These are phyloP conservation scores for Drosophila kohkoa DNA, from an alignment of 1,140 invertebrate genomes.

Conservation along the genomic window DNA sequence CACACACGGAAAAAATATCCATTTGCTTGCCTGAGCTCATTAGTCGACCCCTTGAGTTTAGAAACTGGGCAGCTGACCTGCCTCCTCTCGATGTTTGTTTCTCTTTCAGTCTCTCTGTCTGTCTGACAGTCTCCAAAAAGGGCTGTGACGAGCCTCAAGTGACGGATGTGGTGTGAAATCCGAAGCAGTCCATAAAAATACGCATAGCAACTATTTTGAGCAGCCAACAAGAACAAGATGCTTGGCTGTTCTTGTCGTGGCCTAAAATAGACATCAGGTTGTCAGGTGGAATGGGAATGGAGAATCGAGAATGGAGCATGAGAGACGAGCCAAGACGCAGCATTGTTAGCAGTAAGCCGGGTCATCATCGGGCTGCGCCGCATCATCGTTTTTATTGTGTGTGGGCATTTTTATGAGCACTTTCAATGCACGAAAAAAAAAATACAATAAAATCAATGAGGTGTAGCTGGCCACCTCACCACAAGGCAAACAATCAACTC, in stretches of 20 bases:
- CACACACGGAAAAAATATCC: conserved; percentile 59
- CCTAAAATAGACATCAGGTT: conserved; percentile 79
- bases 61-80: conserved; percentile 19
- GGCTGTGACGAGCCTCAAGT: conserved; percentile 24
- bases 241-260: neutral
- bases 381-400: conserved; percentile 81
- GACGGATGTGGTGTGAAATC: conserved; percentile 51
- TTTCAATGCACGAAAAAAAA: conserved; percentile 79
- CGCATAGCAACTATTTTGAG: conserved; percentile 38
- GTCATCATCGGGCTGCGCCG: conserved; percentile 58
- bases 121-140: conserved; percentile 26
- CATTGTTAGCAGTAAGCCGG: conserved; percentile 56
- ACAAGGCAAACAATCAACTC: conserved; percentile 70
- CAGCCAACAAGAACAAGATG: neutral
- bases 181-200: conserved; percentile 33
- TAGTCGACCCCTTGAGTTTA: conserved; percentile 43
- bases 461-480: conserved; percentile 71
- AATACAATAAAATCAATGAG: conserved; percentile 82
- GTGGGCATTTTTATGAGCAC: conserved; percentile 82
- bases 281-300: conserved; percentile 47
- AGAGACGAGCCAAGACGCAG: neutral
- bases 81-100: neutral
- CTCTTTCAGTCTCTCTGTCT: neutral
- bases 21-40: conserved; percentile 73
- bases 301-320: neutral